These are phyloP conservation scores for Delia radicum DNA, from an alignment of 1,140 invertebrate genomes.

Conservation along the genomic window DNA sequence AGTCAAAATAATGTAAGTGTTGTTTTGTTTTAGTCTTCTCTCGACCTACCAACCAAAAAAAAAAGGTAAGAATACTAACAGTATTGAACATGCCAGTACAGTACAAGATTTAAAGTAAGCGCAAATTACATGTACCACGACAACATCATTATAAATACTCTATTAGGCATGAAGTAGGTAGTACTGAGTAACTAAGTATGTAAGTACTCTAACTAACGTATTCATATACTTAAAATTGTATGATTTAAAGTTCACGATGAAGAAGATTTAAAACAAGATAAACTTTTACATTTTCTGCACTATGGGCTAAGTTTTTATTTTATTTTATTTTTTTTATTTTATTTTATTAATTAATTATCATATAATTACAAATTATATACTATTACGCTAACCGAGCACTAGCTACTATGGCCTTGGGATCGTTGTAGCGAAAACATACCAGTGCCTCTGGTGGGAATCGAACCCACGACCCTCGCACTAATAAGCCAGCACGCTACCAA, in stretches of 20 bases:
- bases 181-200: background rate
- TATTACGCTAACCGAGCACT: too few relatives aligned
- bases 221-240: background rate
- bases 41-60: background rate
- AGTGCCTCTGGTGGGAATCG: too few relatives aligned
- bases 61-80: background rate
- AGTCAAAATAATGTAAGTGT: background rate
- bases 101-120: slow-evolving; percentile 4
- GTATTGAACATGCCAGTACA: background rate
- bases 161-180: slow-evolving; percentile 10
- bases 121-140: slow-evolving; percentile 18
- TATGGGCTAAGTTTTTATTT: background rate
- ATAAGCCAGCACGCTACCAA: too few relatives aligned
- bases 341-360: too few relatives aligned
- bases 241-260: slow-evolving; percentile 14
- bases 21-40: background rate
- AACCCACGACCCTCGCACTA: too few relatives aligned
- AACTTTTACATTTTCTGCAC: background rate
- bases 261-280: slow-evolving; percentile 3
- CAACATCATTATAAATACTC: slow-evolving; percentile 21
- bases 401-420: too few relatives aligned
- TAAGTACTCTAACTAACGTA: background rate
- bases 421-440: too few relatives aligned
- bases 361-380: too few relatives aligned
- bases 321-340: too few relatives aligned